phyloP scores from a whole-genome alignment of 2,113 vertebrate genomes.

The Merops nubicus region DNA sequence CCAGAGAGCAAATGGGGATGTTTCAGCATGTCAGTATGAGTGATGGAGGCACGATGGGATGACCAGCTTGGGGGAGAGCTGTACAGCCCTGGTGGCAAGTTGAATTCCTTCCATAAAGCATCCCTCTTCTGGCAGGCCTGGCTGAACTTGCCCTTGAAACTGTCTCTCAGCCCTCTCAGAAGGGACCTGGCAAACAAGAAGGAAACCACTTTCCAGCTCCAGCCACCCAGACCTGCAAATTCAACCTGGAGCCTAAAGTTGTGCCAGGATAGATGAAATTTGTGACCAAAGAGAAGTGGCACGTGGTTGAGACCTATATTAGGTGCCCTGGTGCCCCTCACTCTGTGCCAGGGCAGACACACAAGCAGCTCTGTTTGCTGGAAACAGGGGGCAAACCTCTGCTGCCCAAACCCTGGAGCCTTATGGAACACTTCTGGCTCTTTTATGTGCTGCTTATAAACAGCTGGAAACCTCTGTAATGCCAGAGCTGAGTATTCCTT shows the following conservation, averaged over 20 bases:
- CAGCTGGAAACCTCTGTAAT: neutral
- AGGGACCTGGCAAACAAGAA: neutral
- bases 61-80: neutral
- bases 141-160: neutral
- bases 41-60: neutral
- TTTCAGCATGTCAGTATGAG: neutral
- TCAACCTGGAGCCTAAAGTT: neutral
- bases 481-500: neutral
- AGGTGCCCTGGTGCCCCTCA: neutral
- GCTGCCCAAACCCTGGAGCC: neutral
- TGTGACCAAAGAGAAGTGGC: neutral
- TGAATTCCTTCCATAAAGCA: neutral
- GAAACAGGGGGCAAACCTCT: accelerated
- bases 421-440: neutral
- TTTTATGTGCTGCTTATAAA: neutral
- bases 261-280: neutral
- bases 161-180: neutral
- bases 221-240: neutral
- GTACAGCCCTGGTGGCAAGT: neutral
- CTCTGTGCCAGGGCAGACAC: neutral
- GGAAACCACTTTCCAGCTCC: neutral
- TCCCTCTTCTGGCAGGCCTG: neutral
- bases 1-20: neutral
- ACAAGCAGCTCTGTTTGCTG: neutral
- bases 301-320: accelerated